phyloP scores from a whole-genome alignment of 2,113 vertebrate genomes.

The Poecilia latipinna region DNA sequence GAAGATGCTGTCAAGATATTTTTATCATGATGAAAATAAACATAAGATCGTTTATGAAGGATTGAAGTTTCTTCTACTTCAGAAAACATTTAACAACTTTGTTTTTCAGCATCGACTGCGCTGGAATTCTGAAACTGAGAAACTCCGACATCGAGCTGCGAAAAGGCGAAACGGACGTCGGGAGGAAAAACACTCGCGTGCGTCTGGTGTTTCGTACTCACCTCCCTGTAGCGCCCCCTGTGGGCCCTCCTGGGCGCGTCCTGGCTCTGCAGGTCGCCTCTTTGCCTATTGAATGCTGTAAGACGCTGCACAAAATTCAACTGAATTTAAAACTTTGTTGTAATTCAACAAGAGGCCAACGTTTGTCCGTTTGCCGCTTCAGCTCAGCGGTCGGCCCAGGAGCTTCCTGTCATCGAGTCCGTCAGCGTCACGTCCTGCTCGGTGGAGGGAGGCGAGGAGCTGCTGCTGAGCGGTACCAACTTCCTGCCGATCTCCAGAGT shows the following conservation, averaged over 20 bases:
- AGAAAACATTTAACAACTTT: background rate
- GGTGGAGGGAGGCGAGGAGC: constrained; percentile 87
- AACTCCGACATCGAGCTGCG: constrained; percentile 94
- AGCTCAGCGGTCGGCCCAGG: constrained; percentile 95
- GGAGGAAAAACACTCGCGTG: constrained; percentile 91
- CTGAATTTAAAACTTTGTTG: background rate
- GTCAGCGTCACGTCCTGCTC: constrained; percentile 86
- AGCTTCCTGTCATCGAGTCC: constrained; percentile 90
- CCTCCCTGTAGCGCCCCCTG: constrained; percentile 81
- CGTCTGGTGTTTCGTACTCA: constrained; percentile 90
- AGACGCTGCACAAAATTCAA: constrained; percentile 64
- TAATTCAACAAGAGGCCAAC: background rate
- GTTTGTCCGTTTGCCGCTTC: constrained; percentile 9
- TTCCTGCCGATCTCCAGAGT: constrained; percentile 90
- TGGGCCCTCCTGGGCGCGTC: constrained; percentile 80
- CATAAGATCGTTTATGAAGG: background rate
- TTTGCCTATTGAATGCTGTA: constrained; percentile 92
- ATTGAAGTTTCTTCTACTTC: background rate
- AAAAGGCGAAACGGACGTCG: constrained; percentile 93
- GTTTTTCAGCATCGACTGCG: constrained; percentile 87
- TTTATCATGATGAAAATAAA: background rate
- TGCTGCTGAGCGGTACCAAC: constrained; percentile 86
- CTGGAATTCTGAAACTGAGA: constrained; percentile 91
- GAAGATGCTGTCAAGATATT: background rate
- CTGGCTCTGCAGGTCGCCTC: constrained; percentile 89